Evolutionary conservation across 1,140 invertebrate species (phyloP).

Genomic region (Kradibia gibbosae): DNA sequence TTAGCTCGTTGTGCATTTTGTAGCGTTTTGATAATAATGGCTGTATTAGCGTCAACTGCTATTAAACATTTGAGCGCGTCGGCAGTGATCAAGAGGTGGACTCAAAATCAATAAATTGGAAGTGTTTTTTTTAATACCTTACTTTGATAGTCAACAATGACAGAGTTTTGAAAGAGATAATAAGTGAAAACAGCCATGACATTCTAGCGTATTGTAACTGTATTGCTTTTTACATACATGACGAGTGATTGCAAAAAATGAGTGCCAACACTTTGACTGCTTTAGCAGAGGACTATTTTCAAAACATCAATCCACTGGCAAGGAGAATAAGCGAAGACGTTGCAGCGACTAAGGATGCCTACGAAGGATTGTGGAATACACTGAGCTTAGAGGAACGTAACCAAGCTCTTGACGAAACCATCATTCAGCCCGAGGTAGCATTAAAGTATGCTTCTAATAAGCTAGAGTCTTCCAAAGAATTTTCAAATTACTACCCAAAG

Average conservation of each 20-base stretch:
- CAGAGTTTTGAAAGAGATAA: not conserved
- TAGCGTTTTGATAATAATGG: not conserved
- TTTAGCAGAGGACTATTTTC: conserved; percentile 80
- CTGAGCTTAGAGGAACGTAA: conserved; percentile 80
- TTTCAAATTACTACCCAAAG: conserved; percentile 70
- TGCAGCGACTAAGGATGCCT: conserved; percentile 77
- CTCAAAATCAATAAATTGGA: not conserved
- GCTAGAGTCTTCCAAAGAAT: conserved; percentile 58
- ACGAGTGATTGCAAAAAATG: conserved; percentile 50
- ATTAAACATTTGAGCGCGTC: not conserved
- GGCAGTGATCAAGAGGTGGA: not conserved
- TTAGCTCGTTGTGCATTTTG: too few relatives aligned
- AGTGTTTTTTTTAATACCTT: not conserved
- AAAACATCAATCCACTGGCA: conserved; percentile 79
- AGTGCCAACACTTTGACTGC: conserved; percentile 60
- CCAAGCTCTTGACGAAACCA: conserved; percentile 82
- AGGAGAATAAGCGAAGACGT: conserved; percentile 80
- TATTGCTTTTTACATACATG: not conserved
- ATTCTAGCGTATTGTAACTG: not conserved
- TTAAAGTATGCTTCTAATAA: conserved; percentile 78
- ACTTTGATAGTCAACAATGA: not conserved
- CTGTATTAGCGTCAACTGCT: not conserved
- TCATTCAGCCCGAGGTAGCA: conserved; percentile 82
- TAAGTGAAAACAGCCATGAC: not conserved
- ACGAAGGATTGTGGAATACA: conserved; percentile 80